Base-by-base conservation (phyloP, 2,888 invertebrate genomes). In the Leptinotarsa rubiginosa region DNA sequence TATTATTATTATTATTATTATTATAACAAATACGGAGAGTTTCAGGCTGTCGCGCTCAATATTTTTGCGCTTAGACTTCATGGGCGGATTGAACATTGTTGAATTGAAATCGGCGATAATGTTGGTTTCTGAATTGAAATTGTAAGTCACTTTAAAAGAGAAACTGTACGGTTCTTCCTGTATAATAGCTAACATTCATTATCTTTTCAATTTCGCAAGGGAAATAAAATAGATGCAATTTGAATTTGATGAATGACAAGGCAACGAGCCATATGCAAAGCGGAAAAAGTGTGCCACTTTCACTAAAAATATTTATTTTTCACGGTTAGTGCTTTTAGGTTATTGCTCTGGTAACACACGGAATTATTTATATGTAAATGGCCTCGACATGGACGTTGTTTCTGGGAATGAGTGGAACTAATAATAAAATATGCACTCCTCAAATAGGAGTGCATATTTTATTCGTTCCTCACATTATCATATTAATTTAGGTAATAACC, bases 311-410 rank as follows among this genome's bases (percentile, higher is more conserved):
- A 59, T 49, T 52, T 31, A 64, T 50, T 50, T 64, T 70, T 49
- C 64, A 70, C 50, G 70, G 47, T 70, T 70, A 25, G 18, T 50
- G 25, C 31, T 70, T 41, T 64, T 41, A 49, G 31, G 47, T 69
- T 69, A 62, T 25, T 47, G 49, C 59, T 69, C 62, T 62, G 41
- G 41, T 31, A 62, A 18, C 41, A 62, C 81, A 67, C 83, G 59
- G 25, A 15, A 62, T 25, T 31, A 62, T 62, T 31, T 62, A 31
- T 31, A 62, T 62, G 62, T 62, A 62, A 62, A 62, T 70, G 47
- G 56, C 22, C 41, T 47, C 18, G 50, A 70, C 31, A 59, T 25
- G 31, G 5, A 31, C 22, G 16, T 69, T 22, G 16, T 67, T 67
- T 69, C 54, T 47, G 47, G 16, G 7, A 62, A 62, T 62, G 10